Percentiles rank a stretch among this genome's conserved stretches.
Conservation (phyloP, 2,113 vertebrate genomes). For the Salvator merianae region DNA sequence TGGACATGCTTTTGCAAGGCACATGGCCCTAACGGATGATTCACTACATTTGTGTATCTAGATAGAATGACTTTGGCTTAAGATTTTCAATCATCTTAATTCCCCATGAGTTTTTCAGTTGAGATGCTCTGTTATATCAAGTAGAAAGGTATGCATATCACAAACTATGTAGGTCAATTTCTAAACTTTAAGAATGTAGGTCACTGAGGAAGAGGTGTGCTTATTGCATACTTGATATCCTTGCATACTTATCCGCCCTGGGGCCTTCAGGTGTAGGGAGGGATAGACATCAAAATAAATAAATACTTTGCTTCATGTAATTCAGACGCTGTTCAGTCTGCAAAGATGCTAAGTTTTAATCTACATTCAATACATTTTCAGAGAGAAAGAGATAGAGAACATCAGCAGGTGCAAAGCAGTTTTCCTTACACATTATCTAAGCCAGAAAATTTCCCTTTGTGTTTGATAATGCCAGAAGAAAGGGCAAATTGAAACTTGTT, state of each 20-base stretch:
- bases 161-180: neutral
- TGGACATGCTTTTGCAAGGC: neutral
- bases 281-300: too few species aligned
- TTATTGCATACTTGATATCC: neutral
- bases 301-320: neutral
- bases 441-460: too few species aligned
- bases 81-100: neutral
- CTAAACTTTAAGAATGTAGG: neutral
- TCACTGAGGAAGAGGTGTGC: neutral
- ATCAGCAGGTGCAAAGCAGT: too few species aligned
- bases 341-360: neutral
- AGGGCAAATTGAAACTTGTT: too few species aligned
- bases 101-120: neutral
- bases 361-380: too few species aligned
- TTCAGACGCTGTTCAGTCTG: neutral
- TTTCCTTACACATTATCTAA: too few species aligned
- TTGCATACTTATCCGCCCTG: too few species aligned
- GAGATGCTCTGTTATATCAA: neutral
- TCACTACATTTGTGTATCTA: neutral
- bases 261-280: too few species aligned
- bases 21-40: accelerated
- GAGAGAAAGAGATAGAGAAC: too few species aligned
- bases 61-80: neutral
- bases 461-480: too few species aligned
- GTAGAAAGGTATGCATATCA: neutral